phyloP scores from a whole-genome alignment of 1,140 invertebrate genomes.

The Rhyzopertha dominica region DNA sequence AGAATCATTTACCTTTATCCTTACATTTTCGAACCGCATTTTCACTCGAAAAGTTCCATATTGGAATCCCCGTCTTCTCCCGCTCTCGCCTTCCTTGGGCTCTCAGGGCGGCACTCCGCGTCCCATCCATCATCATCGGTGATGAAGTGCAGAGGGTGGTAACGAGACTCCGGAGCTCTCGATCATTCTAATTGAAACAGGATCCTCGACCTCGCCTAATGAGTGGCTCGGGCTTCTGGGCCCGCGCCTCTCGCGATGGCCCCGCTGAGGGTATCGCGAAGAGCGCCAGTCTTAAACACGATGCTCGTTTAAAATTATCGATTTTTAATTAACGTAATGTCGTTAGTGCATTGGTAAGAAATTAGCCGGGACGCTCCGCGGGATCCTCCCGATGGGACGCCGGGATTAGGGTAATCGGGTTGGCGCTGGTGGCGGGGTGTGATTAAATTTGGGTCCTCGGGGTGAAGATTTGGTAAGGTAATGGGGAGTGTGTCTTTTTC shows the following conservation, averaged over 20 bases:
- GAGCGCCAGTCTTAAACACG: slow-evolving; percentile 22
- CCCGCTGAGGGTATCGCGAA: slow-evolving; percentile 29
- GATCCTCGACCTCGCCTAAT: slow-evolving; percentile 31
- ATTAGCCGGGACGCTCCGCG: too few relatives aligned
- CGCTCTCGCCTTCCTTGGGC: background rate
- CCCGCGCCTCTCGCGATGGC: slow-evolving; percentile 27
- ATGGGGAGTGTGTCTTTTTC: too few relatives aligned
- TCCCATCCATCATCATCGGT: slow-evolving; percentile 36
- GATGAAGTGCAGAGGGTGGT: slow-evolving; percentile 32
- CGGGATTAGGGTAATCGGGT: too few relatives aligned
- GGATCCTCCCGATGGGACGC: too few relatives aligned
- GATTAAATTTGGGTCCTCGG: too few relatives aligned
- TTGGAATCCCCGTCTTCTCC: too few relatives aligned
- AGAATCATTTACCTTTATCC: too few relatives aligned
- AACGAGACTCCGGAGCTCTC: slow-evolving; percentile 35
- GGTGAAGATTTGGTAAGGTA: too few relatives aligned
- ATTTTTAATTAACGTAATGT: slow-evolving; percentile 34
- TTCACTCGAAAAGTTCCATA: too few relatives aligned
- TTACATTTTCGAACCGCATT: too few relatives aligned
- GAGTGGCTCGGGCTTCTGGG: slow-evolving; percentile 25
- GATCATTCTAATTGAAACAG: slow-evolving; percentile 40
- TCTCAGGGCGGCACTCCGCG: background rate
- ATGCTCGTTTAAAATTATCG: slow-evolving; percentile 25
- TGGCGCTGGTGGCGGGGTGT: too few relatives aligned
- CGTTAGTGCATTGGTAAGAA: too few relatives aligned